Evolutionary conservation across 2,888 invertebrate genomes (phyloP).

Genomic region (Temnothorax unifasciatus): DNA sequence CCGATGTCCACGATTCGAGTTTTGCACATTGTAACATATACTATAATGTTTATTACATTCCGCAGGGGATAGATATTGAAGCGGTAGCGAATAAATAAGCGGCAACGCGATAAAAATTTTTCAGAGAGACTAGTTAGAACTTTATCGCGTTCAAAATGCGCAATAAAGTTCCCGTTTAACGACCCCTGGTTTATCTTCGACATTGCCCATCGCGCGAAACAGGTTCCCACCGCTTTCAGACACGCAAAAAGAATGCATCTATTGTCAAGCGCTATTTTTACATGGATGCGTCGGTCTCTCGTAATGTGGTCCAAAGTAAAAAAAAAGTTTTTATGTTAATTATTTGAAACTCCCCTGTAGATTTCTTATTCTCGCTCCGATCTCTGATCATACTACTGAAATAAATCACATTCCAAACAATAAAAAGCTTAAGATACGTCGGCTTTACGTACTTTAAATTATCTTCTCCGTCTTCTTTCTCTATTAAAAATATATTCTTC

Average conservation of each 20-base stretch:
- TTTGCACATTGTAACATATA: not conserved
- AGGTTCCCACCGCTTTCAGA: slow-evolving; percentile 31
- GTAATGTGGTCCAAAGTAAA: not conserved
- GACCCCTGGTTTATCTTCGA: slow-evolving; percentile 18
- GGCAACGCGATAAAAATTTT: slow-evolving; percentile 10
- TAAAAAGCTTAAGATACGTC: not conserved
- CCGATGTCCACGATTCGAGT: not conserved
- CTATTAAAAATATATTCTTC: not conserved
- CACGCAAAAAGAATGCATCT: not conserved
- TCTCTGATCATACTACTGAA: not conserved
- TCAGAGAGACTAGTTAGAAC: slow-evolving; percentile 22
- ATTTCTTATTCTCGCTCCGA: not conserved
- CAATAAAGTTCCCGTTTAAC: slow-evolving; percentile 43
- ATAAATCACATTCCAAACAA: not conserved
- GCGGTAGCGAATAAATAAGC: not conserved
- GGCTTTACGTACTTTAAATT: not conserved
- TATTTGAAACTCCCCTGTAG: not conserved
- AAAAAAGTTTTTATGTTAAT: not conserved
- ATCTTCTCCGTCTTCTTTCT: not conserved
- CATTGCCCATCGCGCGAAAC: slow-evolving; percentile 30
- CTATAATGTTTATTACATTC: not conserved
- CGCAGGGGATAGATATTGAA: not conserved
- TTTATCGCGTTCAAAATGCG: slow-evolving; percentile 14
- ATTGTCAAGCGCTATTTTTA: slow-evolving; percentile 31
- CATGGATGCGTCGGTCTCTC: not conserved